Conservation (phyloP, 2,888 invertebrate species). For the Amphiduros pacificus region DNA sequence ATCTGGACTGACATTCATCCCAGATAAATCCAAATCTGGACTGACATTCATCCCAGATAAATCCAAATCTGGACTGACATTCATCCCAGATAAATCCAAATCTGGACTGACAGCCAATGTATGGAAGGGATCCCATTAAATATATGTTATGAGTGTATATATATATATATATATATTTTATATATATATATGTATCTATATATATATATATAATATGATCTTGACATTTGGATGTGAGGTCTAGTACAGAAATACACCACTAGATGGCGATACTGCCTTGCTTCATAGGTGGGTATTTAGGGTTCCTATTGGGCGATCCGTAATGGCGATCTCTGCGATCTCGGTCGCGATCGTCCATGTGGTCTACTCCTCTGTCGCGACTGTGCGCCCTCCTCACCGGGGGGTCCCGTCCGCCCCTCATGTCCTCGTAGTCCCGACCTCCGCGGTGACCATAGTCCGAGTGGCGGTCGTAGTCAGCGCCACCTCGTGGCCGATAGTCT, state of each 20-base stretch:
- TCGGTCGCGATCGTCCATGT: background rate
- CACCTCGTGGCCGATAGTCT: conserved; percentile 8
- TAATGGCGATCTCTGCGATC: conserved; percentile 11
- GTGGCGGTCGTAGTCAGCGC: conserved; percentile 1
- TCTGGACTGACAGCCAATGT: too few species aligned
- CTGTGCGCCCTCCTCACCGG: background rate
- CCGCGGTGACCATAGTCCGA: conserved; percentile 6
- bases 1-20: too few species aligned
- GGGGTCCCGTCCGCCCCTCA: conserved; percentile 1
- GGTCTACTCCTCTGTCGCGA: conserved; percentile 8
- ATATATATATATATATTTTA: too few species aligned
- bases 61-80: too few species aligned
- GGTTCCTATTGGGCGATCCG: background rate
- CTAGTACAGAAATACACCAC: background rate
- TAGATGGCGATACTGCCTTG: conserved; percentile 52
- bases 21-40: too few species aligned
- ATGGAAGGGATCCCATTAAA: too few species aligned
- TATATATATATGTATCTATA: background rate
- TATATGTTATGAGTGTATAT: too few species aligned
- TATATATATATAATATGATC: background rate
- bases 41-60: too few species aligned
- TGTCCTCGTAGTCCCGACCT: background rate
- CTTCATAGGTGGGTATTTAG: conserved; percentile 35
- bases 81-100: too few species aligned
- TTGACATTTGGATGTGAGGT: background rate